Evolutionary conservation across 1,140 invertebrate genomes (phyloP).

Genomic region (Rhysida immarginata): DNA sequence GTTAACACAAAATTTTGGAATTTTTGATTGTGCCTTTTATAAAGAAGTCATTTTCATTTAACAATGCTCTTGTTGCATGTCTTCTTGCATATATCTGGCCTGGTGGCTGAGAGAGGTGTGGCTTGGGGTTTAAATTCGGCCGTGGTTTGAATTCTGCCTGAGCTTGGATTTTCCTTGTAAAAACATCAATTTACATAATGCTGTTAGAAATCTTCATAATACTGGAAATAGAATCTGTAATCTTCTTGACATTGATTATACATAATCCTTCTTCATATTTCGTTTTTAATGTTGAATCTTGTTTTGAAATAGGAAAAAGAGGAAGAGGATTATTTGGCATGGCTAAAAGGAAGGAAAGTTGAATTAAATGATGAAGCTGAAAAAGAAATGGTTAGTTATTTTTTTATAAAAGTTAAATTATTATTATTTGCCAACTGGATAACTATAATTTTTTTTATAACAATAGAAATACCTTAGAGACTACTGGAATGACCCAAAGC

Average conservation of each 20-base stretch:
- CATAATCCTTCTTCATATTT: neutral
- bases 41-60: no score
- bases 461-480: constrained; percentile 55
- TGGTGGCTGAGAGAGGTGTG: no score
- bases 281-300: neutral
- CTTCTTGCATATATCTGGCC: no score
- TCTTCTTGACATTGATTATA: neutral
- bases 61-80: no score
- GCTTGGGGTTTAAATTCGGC: neutral
- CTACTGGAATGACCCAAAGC: constrained; percentile 65
- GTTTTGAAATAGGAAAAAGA: constrained; percentile 34
- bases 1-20: no score
- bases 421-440: constrained; percentile 19
- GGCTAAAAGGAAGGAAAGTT: constrained; percentile 58
- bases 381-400: constrained; percentile 34
- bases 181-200: neutral
- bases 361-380: constrained; percentile 45
- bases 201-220: no score
- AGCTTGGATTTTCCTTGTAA: neutral
- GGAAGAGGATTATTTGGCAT: constrained; percentile 58
- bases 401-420: constrained; percentile 4
- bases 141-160: neutral
- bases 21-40: no score
- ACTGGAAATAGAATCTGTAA: neutral
- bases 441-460: constrained; percentile 10